Evolutionary conservation across 2,113 vertebrate species (phyloP), one percentile per base, ranked within the genome.

Genomic region (Macrotis lagotis): DNA sequence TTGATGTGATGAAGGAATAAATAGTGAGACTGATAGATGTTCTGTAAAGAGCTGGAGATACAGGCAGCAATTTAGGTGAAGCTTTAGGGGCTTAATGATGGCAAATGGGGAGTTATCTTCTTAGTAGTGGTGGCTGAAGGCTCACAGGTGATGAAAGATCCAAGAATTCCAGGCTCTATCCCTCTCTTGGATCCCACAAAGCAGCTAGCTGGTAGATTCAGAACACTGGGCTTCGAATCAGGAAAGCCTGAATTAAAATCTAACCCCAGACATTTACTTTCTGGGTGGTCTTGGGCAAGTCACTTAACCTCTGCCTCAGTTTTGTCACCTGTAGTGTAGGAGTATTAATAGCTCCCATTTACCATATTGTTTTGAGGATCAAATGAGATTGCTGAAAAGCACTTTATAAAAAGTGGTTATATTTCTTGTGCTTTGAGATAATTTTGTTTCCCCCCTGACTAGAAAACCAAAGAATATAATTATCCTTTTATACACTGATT

Each of bases 271-370:
- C 25, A 90, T 90, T 91, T 92, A 48, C 28, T 88, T 89, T 47
- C 48, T 90, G 25, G 48, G n/a, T 83, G 59, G 90, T 55, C 95
- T 47, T 52, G 88, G 31, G 53, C 93, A 95, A 92, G 53, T 91
- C 95, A 66, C 52, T 95, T 94, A 91, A 88, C 31, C 4, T 94
- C 19, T 50, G 91, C 24, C 88, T 95, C 47, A 31, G 91, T 89
- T 51, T 94, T 50, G 59, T 90, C 24, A 7, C 50, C 47, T 94
- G 50, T 51, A 93, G 90, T 93, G 90, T 94, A 91, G 89, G 50
- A 48, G 22, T 91, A 88, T 49, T 7, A 52, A 88, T 0, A 92
- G 52, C 22, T 51, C 47, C 51, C 25, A 31, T 28, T 66, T 92
- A n/a, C 49, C 0, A 90, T 31, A 48, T 0, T 48, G 59, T 1